Percentiles rank a stretch among this genome's conserved stretches.
phyloP scores from a whole-genome alignment of 2,113 vertebrate genomes.

The Cyprinodon tularosa region DNA sequence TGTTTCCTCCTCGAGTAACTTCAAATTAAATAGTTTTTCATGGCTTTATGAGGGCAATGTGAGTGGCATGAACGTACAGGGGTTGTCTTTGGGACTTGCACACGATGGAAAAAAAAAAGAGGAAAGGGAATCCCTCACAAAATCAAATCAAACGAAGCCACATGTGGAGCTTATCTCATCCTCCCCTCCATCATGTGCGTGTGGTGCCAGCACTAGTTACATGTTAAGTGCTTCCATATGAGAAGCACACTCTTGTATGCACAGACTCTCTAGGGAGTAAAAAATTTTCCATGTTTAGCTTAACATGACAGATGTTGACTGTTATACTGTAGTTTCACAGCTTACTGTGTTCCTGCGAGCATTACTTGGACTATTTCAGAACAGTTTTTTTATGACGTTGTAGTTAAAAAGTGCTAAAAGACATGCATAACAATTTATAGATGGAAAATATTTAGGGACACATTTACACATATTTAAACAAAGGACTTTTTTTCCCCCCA shows the following conservation, averaged over 20 bases:
- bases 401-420: constrained; percentile 43
- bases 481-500: constrained; percentile 20
- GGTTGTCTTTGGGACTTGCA: no score
- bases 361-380: constrained; percentile 45
- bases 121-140: constrained; percentile 51
- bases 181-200: neutral
- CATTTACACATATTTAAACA: constrained; percentile 20
- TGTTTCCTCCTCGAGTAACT: neutral
- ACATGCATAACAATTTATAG: constrained; percentile 38
- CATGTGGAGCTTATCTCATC: constrained; percentile 19
- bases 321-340: constrained; percentile 42
- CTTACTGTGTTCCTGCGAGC: constrained; percentile 39
- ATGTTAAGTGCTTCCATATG: constrained; percentile 58
- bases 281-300: constrained; percentile 73
- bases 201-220: constrained; percentile 8
- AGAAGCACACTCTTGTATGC: constrained; percentile 4
- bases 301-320: constrained; percentile 73
- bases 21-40: constrained; percentile 19
- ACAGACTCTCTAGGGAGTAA: constrained; percentile 39
- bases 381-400: constrained; percentile 42
- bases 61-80: neutral
- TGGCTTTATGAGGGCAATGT: neutral
- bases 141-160: constrained; percentile 58
- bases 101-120: rapidly evolving
- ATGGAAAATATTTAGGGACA: constrained; percentile 50